Percentiles rank a stretch among this genome's conserved stretches.
phyloP scores from a whole-genome alignment of 2,888 invertebrate species.

The Gortyna flavago region DNA sequence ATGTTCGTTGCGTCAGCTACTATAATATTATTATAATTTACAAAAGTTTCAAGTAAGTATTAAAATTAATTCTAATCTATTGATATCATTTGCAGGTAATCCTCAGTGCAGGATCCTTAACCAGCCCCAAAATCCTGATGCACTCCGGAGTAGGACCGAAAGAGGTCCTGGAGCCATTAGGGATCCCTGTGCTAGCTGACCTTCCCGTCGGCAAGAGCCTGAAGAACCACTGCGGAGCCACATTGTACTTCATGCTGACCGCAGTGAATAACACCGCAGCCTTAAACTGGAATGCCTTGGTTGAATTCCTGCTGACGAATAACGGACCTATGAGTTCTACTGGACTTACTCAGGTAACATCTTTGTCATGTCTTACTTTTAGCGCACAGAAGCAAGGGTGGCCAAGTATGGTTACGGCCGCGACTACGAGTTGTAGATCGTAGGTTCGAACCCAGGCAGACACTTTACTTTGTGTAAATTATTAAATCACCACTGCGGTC shows the following conservation, averaged over 20 bases:
- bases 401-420: not conserved
- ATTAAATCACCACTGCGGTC: not conserved
- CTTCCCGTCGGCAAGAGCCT: conserved; percentile 91
- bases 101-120: conserved; percentile 91
- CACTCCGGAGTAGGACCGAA: conserved; percentile 91
- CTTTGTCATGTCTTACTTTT: not conserved
- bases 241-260: conserved; percentile 86
- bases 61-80: not conserved
- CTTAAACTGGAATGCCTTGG: conserved; percentile 90
- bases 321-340: conserved; percentile 91
- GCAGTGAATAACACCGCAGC: conserved; percentile 84
- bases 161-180: conserved; percentile 85
- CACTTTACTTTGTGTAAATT: not conserved
- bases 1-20: too few species aligned
- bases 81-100: conserved; percentile 81
- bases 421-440: not conserved
- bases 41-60: not conserved
- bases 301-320: conserved; percentile 89
- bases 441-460: not conserved
- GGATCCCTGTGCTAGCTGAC: conserved; percentile 89
- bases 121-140: conserved; percentile 91
- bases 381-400: not conserved
- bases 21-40: not conserved
- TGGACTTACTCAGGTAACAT: conserved; percentile 90
- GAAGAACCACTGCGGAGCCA: conserved; percentile 91